Conservation (phyloP, 2,797 vertebrate genomes). For the Graptemys geographica region DNA sequence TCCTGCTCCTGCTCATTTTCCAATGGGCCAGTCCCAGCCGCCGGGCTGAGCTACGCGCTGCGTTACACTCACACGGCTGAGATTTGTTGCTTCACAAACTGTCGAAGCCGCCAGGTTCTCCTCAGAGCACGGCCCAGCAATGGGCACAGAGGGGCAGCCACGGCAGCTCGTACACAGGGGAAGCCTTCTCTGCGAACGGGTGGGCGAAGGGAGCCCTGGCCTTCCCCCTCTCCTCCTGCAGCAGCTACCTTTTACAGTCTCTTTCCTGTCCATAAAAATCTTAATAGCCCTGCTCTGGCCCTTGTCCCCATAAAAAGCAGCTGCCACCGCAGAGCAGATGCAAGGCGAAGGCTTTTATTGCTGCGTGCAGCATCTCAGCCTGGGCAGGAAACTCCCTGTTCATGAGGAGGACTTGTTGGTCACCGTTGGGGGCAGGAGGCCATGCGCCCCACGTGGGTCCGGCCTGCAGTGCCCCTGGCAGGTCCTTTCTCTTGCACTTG, state of each 20-base stretch:
- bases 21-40: neutral
- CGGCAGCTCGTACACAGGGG: neutral
- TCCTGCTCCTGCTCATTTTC: neutral
- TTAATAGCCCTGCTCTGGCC: neutral
- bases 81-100: fast-evolving
- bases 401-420: neutral
- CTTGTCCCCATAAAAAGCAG: neutral
- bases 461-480: neutral
- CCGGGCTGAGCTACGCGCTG: fast-evolving
- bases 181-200: neutral
- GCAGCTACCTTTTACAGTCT: neutral
- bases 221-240: neutral
- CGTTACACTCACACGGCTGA: neutral
- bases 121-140: neutral
- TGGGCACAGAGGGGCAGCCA: fast-evolving
- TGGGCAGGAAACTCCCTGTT: neutral
- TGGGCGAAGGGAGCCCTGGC: neutral
- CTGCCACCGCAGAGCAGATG: fast-evolving
- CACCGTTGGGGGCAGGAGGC: neutral
- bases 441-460: too few species aligned
- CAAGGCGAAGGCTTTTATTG: neutral
- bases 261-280: neutral
- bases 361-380: neutral
- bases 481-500: neutral
- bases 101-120: neutral